Conservation (phyloP, 2,888 invertebrate genomes). For the Eristalis arbustorum region DNA sequence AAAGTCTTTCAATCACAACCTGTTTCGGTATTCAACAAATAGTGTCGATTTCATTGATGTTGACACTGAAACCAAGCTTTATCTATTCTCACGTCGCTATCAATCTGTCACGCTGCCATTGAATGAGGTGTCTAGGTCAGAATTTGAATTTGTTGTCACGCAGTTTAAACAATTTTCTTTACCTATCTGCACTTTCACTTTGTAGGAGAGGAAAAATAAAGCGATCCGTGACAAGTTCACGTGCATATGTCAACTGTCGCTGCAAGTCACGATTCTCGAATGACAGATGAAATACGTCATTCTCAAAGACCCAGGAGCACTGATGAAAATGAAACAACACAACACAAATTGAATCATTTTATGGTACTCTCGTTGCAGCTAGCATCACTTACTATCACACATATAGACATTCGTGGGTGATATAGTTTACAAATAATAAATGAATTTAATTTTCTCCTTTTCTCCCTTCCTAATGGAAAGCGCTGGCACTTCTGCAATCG, state of each 20-base stretch:
- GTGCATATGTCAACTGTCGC: constrained; percentile 14
- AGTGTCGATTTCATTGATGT: neutral
- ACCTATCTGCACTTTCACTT: constrained; percentile 20
- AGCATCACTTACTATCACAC: neutral
- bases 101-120: constrained; percentile 9
- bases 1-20: neutral
- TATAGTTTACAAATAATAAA: constrained; percentile 56
- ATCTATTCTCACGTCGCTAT: constrained; percentile 13
- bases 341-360: neutral
- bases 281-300: constrained; percentile 10
- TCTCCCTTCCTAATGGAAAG: constrained; percentile 62
- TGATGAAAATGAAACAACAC: neutral
- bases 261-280: constrained; percentile 13
- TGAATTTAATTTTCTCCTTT: constrained; percentile 53
- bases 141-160: constrained; percentile 38
- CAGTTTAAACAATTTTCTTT: constrained; percentile 12
- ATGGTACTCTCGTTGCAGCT: neutral
- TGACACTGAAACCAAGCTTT: neutral
- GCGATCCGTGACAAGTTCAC: neutral
- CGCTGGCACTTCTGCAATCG: constrained; percentile 26
- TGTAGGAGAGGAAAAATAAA: neutral
- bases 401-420: constrained; percentile 44
- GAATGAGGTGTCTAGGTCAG: constrained; percentile 44
- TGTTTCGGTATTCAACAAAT: constrained; percentile 3
- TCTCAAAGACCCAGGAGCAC: neutral